A percentile compares a stretch with the other conserved stretches of the same genome.
Conservation (phyloP, 2,797 vertebrate genomes). For the Lepus oiostolus region DNA sequence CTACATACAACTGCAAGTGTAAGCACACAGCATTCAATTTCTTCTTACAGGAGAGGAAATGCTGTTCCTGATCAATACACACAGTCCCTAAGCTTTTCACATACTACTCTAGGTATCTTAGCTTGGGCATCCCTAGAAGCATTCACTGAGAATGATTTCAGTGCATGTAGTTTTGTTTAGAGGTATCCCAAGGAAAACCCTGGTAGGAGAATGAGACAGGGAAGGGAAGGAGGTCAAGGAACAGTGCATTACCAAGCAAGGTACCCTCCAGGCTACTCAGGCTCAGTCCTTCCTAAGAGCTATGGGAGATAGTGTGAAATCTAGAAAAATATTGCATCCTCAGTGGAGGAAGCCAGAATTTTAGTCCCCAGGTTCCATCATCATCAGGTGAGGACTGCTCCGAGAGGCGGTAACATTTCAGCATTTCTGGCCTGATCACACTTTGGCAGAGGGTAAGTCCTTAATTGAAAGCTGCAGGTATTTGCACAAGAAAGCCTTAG, state of each 20-base stretch:
- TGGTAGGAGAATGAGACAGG: not conserved
- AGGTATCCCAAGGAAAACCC: not conserved
- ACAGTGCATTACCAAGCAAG: not conserved
- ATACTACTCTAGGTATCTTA: not conserved
- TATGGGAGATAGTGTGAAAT: not conserved
- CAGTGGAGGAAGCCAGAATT: not conserved
- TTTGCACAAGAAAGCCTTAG: not conserved
- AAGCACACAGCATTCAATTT: not conserved
- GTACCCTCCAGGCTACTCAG: not conserved
- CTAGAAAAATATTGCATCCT: not conserved
- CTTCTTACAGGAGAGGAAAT: not conserved
- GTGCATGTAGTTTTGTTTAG: not conserved
- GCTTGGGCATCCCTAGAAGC: not conserved
- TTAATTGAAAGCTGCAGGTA: not conserved
- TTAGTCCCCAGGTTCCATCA: not conserved
- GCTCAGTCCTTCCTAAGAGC: not conserved
- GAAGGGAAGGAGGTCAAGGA: not conserved
- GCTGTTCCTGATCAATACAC: not conserved
- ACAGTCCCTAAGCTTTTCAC: not conserved
- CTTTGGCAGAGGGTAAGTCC: not conserved
- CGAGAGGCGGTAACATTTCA: not conserved
- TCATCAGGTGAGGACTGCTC: not conserved
- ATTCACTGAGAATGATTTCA: not conserved
- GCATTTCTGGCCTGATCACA: not conserved
- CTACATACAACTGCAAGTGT: not conserved